phyloP scores from a whole-genome alignment of 1,140 invertebrate genomes.

The Scaptomyza pallida region DNA sequence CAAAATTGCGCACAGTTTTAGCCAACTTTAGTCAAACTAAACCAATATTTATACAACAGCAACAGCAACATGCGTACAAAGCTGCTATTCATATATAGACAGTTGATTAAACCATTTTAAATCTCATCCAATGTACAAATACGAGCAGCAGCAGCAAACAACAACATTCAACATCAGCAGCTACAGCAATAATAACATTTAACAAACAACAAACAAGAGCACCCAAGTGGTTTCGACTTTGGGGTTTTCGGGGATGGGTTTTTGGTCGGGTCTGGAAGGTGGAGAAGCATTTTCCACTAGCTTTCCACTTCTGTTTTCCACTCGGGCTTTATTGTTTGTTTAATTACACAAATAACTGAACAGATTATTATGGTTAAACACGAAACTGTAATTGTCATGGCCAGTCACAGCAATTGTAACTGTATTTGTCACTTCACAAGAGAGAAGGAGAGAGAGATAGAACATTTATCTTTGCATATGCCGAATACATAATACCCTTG shows the following conservation, averaged over 20 bases:
- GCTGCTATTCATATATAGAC: conserved; percentile 4
- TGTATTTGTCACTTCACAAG: no score
- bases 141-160: conserved; percentile 38
- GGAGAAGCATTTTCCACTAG: conserved; percentile 20
- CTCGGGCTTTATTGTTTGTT: conserved; percentile 71
- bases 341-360: conserved; percentile 78
- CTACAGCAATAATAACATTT: conserved; percentile 45
- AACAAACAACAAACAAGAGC: conserved; percentile 61
- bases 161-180: conserved; percentile 38
- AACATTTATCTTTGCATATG: background rate
- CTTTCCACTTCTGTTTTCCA: conserved; percentile 24
- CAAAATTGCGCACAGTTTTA: conserved; percentile 51
- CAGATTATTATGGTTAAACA: conserved; percentile 82
- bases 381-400: conserved; percentile 77
- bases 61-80: conserved; percentile 6
- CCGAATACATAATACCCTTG: background rate
- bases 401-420: conserved; percentile 60
- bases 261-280: background rate
- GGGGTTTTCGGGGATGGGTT: conserved; percentile 20
- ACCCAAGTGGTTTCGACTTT: conserved; percentile 52
- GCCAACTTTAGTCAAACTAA: conserved; percentile 33
- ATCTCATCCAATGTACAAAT: conserved; percentile 46
- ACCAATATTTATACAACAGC: conserved; percentile 49
- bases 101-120: conserved; percentile 75
- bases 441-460: no score